Base-by-base conservation (phyloP, 2,888 invertebrate genomes). In the Cosmia trapezina region DNA sequence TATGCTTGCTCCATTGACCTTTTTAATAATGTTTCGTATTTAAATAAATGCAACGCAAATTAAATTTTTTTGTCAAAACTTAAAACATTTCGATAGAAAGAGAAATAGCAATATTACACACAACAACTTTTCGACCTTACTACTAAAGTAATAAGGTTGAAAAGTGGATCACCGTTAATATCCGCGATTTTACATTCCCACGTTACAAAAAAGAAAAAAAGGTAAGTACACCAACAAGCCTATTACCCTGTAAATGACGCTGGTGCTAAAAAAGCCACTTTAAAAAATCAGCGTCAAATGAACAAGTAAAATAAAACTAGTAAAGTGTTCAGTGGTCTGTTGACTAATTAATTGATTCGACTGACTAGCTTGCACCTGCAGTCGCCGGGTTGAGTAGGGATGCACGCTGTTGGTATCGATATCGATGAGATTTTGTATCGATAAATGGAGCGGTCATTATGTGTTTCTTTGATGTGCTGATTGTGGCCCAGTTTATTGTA, bases 301-400 rank as follows among this genome's bases (percentile, higher is more conserved):
- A 83, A 80, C 85, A 87, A 79, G 85, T 79, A 71, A 80, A 79
- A 73, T 79, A 71, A 80, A 79, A 73, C 74, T 65, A 77, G 82
- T 87, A 80, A 80, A 85, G 78, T 79, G 86, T 79, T 86, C 85
- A 86, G 85, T 83, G 85, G 85, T 78, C 76, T 84, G 87, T 85
- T 83, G 86, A 86, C 84, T 88, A 88, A 89, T 90, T 89, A 90
- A 90, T 90, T 81, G 88, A 87, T 82, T 85, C 86, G 84, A 87
- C 86, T 84, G 86, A 87, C 84, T 86, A 80, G 86, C 75, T 81
- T 82, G 83, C 81, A 83, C 82, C 79, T 84, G 83, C 84, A 87
- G 78, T 80, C 76, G 66, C 33, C 60, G 71, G 87, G 85, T 83
- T 85, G 72, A 83, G 60, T 87, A 87, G 87, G 76, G 87, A 68